phyloP scores from a whole-genome alignment of 2,888 invertebrate species.

The Drosophila emarginata region DNA sequence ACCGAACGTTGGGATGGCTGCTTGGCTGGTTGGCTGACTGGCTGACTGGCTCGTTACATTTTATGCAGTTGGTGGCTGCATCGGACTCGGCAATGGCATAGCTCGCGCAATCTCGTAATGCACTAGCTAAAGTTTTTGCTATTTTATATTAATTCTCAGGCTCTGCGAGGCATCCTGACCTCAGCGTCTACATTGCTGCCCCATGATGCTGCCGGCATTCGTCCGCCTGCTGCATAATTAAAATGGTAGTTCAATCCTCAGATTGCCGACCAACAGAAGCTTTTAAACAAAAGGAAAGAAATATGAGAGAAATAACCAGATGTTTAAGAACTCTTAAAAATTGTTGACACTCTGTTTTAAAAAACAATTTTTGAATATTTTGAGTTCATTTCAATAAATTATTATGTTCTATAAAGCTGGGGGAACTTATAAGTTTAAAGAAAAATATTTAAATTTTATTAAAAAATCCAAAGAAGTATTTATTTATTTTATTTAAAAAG shows the following conservation, averaged over 20 bases:
- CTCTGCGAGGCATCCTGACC: slow-evolving; percentile 35
- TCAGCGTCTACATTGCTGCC: slow-evolving; percentile 45
- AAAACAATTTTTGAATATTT: background rate
- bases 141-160: slow-evolving; percentile 70
- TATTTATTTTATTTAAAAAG: too few relatives aligned
- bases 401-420: too few relatives aligned
- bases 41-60: slow-evolving; percentile 59
- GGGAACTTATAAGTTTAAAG: too few relatives aligned
- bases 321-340: slow-evolving; percentile 1
- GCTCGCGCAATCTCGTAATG: slow-evolving; percentile 48
- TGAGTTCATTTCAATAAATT: background rate
- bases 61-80: slow-evolving; percentile 66
- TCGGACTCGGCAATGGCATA: background rate
- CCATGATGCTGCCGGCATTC: slow-evolving; percentile 31
- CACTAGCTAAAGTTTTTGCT: slow-evolving; percentile 63
- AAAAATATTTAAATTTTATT: too few relatives aligned
- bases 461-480: too few relatives aligned
- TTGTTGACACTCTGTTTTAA: background rate
- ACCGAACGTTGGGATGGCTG: slow-evolving; percentile 12
- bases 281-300: background rate
- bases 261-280: background rate
- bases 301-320: slow-evolving; percentile 24
- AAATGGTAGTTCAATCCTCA: slow-evolving; percentile 63
- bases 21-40: slow-evolving; percentile 29
- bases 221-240: slow-evolving; percentile 66